Evolutionary conservation across 2,797 vertebrate genomes (phyloP).

Genomic region (Anomalospiza imberbis): DNA sequence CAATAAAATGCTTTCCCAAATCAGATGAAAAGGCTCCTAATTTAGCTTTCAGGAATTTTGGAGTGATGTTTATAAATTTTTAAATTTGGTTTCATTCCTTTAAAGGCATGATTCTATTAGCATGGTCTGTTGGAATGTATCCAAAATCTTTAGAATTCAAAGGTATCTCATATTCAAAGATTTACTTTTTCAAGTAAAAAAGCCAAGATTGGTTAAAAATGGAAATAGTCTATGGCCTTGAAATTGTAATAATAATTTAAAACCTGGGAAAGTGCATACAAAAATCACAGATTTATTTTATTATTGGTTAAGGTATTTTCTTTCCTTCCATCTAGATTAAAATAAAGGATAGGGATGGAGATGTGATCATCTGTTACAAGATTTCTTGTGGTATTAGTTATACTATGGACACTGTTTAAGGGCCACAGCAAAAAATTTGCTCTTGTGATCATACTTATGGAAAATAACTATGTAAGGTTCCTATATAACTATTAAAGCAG

Average conservation of each 20-base stretch:
- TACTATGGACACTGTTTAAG: background rate
- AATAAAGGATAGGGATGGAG: background rate
- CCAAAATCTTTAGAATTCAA: background rate
- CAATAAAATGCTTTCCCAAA: background rate
- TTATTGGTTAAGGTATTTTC: background rate
- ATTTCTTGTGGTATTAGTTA: background rate
- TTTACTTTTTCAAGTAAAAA: background rate
- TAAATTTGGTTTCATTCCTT: background rate
- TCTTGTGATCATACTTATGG: background rate
- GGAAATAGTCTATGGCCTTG: background rate
- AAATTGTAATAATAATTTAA: background rate
- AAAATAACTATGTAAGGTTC: background rate
- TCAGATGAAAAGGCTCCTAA: background rate
- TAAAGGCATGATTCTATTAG: background rate
- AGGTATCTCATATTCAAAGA: background rate
- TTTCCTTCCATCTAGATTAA: background rate
- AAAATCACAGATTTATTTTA: background rate
- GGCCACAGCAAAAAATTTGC: background rate
- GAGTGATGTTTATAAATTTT: background rate
- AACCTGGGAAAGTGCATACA: background rate
- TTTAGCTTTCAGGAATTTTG: background rate
- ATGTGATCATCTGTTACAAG: background rate
- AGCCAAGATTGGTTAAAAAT: background rate
- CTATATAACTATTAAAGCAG: background rate
- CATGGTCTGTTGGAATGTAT: background rate